Conservation (phyloP, 2,113 vertebrate species). For the Ammodytes dubius region DNA sequence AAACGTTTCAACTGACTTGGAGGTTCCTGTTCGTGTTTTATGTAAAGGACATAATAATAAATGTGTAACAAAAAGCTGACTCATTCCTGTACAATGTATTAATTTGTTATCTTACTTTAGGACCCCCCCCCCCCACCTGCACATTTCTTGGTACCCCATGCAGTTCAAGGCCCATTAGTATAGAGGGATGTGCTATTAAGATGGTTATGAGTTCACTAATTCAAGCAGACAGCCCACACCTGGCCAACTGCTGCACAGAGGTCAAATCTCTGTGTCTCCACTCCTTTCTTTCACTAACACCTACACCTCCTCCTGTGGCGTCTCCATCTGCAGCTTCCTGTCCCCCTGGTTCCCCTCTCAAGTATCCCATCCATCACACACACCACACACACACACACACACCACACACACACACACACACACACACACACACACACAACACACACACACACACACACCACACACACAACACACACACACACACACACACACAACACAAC, state of each 20-base stretch:
- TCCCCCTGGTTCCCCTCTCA: conserved; percentile 28
- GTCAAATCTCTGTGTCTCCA: conserved; percentile 43
- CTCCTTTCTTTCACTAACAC: conserved; percentile 39
- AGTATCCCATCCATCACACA: conserved; percentile 34
- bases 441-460: conserved; percentile 12
- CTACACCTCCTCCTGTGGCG: conserved; percentile 58
- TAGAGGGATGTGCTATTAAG: conserved; percentile 21
- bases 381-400: conserved; percentile 7
- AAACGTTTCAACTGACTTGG: no score
- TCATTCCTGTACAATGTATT: not conserved
- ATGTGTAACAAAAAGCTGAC: not conserved
- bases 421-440: not conserved
- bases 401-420: conserved; percentile 34
- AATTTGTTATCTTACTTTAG: conserved; percentile 3
- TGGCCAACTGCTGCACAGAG: conserved; percentile 55
- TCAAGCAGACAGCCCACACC: conserved; percentile 63
- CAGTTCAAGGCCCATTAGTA: not conserved
- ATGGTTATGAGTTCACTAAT: conserved; percentile 33
- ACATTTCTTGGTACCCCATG: not conserved
- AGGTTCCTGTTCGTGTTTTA: not conserved
- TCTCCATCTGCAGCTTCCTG: conserved; percentile 59
- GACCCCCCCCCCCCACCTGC: not conserved
- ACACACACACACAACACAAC: conserved; percentile 18
- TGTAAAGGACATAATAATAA: not conserved
- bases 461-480: conserved; percentile 35